Conservation (phyloP, 35 echinoderm and acorn worm species). For the Anneissia japonica region DNA sequence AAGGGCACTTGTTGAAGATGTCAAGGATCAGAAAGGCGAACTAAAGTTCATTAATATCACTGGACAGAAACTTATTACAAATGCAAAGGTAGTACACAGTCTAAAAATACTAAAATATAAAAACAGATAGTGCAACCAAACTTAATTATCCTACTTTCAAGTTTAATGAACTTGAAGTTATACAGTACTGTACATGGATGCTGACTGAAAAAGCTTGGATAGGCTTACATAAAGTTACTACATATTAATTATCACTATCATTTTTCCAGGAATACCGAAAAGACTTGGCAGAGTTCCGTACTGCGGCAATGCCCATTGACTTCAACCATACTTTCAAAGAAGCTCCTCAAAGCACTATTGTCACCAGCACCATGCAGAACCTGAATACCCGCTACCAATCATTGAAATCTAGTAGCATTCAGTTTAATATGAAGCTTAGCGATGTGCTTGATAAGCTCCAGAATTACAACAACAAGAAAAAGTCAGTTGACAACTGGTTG, state of each 20-base stretch:
- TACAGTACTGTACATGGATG: too few relatives aligned
- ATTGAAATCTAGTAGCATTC: conserved; percentile 39
- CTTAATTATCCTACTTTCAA: too few relatives aligned
- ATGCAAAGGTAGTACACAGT: conserved; percentile 82
- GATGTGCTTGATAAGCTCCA: conserved; percentile 57
- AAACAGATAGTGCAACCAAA: too few relatives aligned
- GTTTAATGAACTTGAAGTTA: too few relatives aligned
- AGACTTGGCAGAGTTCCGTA: conserved; percentile 76
- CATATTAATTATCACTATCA: too few relatives aligned
- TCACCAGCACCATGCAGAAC: conserved; percentile 36
- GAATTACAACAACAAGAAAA: conserved; percentile 47
- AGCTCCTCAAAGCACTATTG: conserved; percentile 66
- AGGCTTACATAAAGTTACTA: too few relatives aligned
- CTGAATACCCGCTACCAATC: conserved; percentile 75
- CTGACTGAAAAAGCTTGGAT: too few relatives aligned
- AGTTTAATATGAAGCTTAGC: conserved; percentile 41
- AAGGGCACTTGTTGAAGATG: conserved; percentile 72
- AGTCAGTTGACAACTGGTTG: conserved; percentile 58
- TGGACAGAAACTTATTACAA: conserved; percentile 74
- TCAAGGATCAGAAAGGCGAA: conserved; percentile 90
- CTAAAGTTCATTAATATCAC: conserved; percentile 97
- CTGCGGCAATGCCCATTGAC: conserved; percentile 53
- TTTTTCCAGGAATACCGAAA: conserved; percentile 71
- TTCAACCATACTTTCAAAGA: conserved; percentile 82
- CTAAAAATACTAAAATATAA: too few relatives aligned